Evolutionary conservation across 2,797 vertebrate species (phyloP).

Genomic region (Bufotes viridis): DNA sequence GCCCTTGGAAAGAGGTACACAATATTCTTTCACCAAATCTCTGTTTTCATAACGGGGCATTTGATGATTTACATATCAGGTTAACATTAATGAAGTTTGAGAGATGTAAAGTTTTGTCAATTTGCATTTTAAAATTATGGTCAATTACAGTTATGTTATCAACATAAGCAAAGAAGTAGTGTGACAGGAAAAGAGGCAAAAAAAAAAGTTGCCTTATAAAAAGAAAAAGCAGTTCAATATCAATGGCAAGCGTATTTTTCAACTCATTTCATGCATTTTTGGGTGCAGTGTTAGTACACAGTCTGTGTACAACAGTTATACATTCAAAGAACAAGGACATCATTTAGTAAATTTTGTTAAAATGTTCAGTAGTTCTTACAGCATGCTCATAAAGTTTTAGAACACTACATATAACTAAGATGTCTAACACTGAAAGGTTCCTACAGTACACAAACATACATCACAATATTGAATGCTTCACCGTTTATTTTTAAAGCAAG

Average conservation of each 20-base stretch:
- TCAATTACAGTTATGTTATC: too few relatives aligned
- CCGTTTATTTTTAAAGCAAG: not conserved
- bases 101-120: not conserved
- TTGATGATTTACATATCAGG: not conserved
- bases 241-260: constrained; percentile 92
- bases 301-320: constrained; percentile 63
- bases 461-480: not conserved
- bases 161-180: not conserved
- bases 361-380: constrained; percentile 63
- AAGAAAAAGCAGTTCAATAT: constrained; percentile 80
- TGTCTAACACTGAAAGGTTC: not conserved
- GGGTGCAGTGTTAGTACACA: constrained; percentile 73
- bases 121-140: not conserved
- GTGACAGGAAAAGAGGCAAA: not conserved
- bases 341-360: constrained; percentile 68
- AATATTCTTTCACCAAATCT: not conserved
- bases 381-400: constrained; percentile 66
- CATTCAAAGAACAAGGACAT: constrained; percentile 68
- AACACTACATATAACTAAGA: not conserved
- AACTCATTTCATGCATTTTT: constrained; percentile 78
- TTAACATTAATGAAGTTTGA: not conserved
- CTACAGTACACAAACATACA: constrained; percentile 17
- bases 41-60: not conserved
- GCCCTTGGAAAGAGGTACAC: not conserved
- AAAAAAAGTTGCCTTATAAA: constrained; percentile 2